These are phyloP conservation scores for Sorex fumeus DNA, from an alignment of 2,113 vertebrate genomes.

Conservation along the genomic window DNA sequence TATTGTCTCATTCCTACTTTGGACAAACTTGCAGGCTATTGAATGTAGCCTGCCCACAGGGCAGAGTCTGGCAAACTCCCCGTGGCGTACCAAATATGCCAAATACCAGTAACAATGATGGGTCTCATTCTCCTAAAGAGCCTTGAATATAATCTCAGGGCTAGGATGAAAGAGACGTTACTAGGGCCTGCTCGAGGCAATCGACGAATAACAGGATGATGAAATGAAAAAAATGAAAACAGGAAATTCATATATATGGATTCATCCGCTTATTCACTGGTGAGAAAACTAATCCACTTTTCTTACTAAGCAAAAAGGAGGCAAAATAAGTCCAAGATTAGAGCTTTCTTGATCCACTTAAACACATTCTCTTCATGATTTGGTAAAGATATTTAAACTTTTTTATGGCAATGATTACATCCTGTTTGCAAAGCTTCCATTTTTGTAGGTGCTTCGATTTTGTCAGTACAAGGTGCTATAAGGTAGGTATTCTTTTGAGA, in stretches of 20 bases:
- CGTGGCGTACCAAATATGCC: too few species aligned
- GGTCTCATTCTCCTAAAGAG: too few species aligned
- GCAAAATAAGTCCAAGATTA: background rate
- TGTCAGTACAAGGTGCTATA: conserved; percentile 58
- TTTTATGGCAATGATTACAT: background rate
- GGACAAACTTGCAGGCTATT: too few species aligned
- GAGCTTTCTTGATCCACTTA: background rate
- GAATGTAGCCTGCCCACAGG: too few species aligned
- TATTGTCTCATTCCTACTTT: too few species aligned
- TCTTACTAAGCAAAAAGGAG: background rate
- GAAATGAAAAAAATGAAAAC: too few species aligned
- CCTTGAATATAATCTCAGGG: too few species aligned
- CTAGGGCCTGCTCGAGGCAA: too few species aligned
- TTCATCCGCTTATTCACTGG: background rate
- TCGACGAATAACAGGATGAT: too few species aligned
- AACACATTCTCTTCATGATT: background rate
- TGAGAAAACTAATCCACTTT: background rate
- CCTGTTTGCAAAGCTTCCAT: conserved; percentile 55
- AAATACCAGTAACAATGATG: too few species aligned
- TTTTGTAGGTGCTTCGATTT: conserved; percentile 68
- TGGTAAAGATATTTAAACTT: background rate
- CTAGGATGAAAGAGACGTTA: too few species aligned
- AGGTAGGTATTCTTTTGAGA: conserved; percentile 54
- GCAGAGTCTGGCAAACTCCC: too few species aligned
- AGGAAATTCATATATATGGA: background rate